phyloP scores from a whole-genome alignment of 2,888 invertebrate species.

The Orchestes rusci region DNA sequence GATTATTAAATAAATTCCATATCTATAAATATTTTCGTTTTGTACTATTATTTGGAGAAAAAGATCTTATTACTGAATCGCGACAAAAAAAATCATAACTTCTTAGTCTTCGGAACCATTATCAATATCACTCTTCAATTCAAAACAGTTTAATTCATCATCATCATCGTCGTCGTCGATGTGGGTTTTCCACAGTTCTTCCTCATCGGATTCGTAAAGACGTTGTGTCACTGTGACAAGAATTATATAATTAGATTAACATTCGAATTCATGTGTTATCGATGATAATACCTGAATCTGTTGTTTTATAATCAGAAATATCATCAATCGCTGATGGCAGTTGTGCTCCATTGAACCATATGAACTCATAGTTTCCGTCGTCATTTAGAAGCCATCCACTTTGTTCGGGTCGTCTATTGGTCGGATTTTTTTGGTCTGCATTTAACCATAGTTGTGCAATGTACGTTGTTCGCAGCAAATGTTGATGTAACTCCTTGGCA shows the following conservation, averaged over 20 bases:
- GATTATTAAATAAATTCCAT: too few species aligned
- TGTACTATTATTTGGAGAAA: too few species aligned
- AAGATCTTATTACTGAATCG: too few species aligned
- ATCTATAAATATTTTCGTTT: too few species aligned
- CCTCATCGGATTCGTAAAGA: background rate
- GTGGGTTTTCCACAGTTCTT: background rate
- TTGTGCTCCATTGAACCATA: background rate
- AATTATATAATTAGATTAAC: background rate
- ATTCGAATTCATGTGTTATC: background rate
- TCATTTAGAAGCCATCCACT: background rate
- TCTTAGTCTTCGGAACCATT: background rate
- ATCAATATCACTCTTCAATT: background rate
- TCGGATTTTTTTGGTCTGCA: background rate
- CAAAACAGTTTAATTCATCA: conserved; percentile 1
- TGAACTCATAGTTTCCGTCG: background rate
- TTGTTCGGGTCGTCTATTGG: background rate
- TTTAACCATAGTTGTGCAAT: background rate
- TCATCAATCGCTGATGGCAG: background rate
- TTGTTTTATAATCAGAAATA: conserved; percentile 22
- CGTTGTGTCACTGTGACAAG: background rate
- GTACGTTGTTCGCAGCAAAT: background rate
- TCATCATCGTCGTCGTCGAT: background rate
- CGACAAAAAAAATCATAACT: background rate
- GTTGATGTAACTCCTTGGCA: background rate
- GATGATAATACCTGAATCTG: background rate